phyloP scores from a whole-genome alignment of 1,140 invertebrate genomes.

The Drosophila ogumai region DNA sequence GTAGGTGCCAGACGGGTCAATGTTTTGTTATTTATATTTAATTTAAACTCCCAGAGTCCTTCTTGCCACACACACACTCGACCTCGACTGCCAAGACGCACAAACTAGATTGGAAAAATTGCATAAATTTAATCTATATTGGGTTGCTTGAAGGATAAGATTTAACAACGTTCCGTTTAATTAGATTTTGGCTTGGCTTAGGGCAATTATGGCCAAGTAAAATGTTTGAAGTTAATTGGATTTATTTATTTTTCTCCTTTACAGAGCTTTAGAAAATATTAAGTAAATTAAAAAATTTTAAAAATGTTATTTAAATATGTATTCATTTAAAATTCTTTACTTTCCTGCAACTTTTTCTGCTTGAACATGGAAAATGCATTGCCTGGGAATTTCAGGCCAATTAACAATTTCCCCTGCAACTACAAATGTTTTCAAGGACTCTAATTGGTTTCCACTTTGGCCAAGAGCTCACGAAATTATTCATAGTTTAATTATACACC shows the following conservation, averaged over 20 bases:
- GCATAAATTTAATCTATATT: slow-evolving; percentile 35
- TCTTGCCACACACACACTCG: slow-evolving; percentile 13
- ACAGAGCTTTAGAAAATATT: background rate
- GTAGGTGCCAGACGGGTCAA: slow-evolving; percentile 63
- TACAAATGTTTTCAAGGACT: slow-evolving; percentile 6
- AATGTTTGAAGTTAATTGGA: slow-evolving; percentile 1
- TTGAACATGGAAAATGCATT: background rate
- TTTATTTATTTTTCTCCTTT: background rate
- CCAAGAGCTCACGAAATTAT: slow-evolving; percentile 15
- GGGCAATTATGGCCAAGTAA: background rate
- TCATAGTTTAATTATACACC: slow-evolving; percentile 21
- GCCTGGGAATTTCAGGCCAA: background rate
- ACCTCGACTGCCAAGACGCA: background rate
- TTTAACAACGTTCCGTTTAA: slow-evolving; percentile 26
- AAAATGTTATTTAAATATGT: too few relatives aligned
- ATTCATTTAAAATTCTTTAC: too few relatives aligned
- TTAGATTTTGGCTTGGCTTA: slow-evolving; percentile 31
- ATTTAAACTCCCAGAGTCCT: slow-evolving; percentile 26
- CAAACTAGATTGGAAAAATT: slow-evolving; percentile 33
- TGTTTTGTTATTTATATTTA: slow-evolving; percentile 67
- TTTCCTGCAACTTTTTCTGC: background rate
- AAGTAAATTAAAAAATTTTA: background rate
- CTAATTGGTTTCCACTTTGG: slow-evolving; percentile 18
- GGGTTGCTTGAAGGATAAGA: slow-evolving; percentile 16
- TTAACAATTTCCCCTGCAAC: background rate